Conservation (phyloP, 2,797 vertebrate genomes). For the Cossypha heuglini region DNA sequence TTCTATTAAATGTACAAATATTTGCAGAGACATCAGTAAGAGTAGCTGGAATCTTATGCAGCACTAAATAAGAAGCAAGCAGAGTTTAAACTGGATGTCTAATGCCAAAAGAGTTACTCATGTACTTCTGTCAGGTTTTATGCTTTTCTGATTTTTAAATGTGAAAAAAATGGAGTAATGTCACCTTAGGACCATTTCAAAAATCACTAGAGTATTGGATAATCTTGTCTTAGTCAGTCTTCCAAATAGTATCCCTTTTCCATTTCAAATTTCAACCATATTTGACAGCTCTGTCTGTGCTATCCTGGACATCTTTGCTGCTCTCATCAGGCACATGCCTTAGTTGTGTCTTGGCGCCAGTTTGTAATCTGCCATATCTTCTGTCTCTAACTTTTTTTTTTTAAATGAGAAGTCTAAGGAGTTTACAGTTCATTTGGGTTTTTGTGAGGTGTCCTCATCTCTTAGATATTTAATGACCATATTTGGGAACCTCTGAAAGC, state of each 20-base stretch:
- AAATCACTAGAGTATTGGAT: background rate
- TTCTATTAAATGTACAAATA: background rate
- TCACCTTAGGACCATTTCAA: background rate
- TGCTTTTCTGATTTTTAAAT: background rate
- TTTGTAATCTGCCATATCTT: background rate
- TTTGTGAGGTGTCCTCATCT: conserved; percentile 47
- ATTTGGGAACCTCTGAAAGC: conserved; percentile 55
- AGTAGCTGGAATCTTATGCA: background rate
- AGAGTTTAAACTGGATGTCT: background rate
- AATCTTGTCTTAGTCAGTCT: background rate
- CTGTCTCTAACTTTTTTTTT: background rate
- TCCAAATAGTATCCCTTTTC: background rate
- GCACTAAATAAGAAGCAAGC: background rate
- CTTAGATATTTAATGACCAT: conserved; percentile 49
- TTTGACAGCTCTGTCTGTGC: background rate
- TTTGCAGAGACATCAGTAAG: background rate
- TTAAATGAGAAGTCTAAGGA: background rate
- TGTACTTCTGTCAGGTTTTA: background rate
- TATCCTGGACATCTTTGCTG: background rate
- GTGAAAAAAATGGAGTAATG: background rate
- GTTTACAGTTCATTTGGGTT: conserved; percentile 23
- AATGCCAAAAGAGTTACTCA: background rate
- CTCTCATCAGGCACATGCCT: background rate
- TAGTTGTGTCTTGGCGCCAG: background rate
- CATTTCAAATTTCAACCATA: background rate